Conservation (phyloP, 2,797 vertebrate species). For the Pampus argenteus region DNA sequence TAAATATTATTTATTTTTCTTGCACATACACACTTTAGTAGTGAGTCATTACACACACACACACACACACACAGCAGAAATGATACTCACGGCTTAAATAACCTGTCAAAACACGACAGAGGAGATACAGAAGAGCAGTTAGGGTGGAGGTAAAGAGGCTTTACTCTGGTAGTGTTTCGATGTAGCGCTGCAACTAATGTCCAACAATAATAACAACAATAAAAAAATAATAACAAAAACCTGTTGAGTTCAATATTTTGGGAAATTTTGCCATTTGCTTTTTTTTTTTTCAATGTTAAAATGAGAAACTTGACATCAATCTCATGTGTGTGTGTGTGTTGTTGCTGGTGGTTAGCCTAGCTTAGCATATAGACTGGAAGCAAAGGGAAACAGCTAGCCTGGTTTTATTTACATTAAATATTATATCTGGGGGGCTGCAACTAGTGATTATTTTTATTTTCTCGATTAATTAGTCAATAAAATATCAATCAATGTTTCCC, state of each 20-base stretch:
- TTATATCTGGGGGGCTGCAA: too few relatives aligned
- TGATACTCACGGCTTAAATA: slow-evolving; percentile 75
- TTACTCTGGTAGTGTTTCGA: not conserved
- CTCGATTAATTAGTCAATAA: too few relatives aligned
- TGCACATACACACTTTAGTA: slow-evolving; percentile 13
- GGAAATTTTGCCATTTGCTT: not conserved
- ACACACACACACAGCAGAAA: slow-evolving; percentile 9
- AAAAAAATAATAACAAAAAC: too few relatives aligned
- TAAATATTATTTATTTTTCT: not conserved
- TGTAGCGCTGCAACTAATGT: not conserved
- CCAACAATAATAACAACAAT: too few relatives aligned
- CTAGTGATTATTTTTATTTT: too few relatives aligned
- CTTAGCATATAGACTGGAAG: not conserved
- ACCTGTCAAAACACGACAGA: slow-evolving; percentile 60
- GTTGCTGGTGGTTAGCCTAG: not conserved
- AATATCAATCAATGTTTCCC: too few relatives aligned
- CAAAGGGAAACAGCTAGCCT: not conserved
- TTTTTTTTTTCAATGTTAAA: too few relatives aligned
- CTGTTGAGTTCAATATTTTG: not conserved
- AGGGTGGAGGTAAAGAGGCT: slow-evolving; percentile 6
- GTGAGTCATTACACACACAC: slow-evolving; percentile 1
- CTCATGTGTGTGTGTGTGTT: too few relatives aligned
- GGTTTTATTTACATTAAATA: too few relatives aligned
- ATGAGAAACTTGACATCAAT: too few relatives aligned
- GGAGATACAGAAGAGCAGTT: slow-evolving; percentile 22